A percentile compares a stretch with the other conserved stretches of the same genome.
Conservation (phyloP, 2,888 invertebrate species). For the Chymomyza procnemis region DNA sequence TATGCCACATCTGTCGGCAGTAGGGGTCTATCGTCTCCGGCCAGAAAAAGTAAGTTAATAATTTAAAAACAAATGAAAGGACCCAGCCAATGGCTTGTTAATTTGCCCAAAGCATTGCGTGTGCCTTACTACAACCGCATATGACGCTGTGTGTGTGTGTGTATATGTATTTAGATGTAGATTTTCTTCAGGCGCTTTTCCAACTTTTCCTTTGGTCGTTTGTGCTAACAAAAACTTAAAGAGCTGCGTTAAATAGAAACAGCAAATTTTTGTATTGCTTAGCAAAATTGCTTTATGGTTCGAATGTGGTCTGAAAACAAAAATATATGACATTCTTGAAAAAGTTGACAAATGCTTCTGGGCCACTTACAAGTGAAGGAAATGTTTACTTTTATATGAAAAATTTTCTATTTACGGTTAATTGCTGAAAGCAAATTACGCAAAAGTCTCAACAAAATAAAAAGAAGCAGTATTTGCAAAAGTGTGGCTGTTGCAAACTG, state of each 20-base stretch:
- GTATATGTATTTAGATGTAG: background rate
- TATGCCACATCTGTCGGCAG: background rate
- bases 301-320: background rate
- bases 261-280: background rate
- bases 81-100: background rate
- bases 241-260: background rate
- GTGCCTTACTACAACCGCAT: background rate
- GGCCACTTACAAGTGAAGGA: background rate
- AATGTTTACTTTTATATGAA: background rate
- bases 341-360: background rate
- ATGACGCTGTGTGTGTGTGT: background rate
- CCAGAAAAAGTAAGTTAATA: slow-evolving; percentile 10
- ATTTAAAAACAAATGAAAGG: slow-evolving; percentile 7
- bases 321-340: slow-evolving; percentile 11
- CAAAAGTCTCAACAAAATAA: too few relatives aligned
- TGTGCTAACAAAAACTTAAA: background rate
- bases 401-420: background rate
- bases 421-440: background rate
- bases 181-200: background rate
- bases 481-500: too few relatives aligned
- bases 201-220: background rate
- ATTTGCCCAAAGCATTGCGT: background rate
- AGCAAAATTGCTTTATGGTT: background rate
- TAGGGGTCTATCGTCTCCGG: background rate
- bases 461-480: too few relatives aligned